Conservation (phyloP, 2,888 invertebrate genomes). For the Drosophila prostipennis region DNA sequence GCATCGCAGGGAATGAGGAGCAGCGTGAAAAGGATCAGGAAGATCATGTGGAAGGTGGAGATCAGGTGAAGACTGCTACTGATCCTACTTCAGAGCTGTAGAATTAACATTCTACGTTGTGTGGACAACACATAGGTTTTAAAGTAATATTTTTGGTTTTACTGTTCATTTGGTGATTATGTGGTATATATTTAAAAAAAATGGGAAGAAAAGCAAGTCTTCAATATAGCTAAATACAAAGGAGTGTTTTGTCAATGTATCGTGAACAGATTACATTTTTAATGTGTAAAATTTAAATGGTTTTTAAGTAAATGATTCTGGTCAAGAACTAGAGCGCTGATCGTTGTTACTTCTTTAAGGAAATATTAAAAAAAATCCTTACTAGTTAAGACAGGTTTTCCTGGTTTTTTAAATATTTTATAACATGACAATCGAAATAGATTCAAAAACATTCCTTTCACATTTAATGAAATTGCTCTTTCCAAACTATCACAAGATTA, state of each 20-base stretch:
- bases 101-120: accelerated
- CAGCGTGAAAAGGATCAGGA: neutral
- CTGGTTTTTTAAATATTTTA: too few relatives aligned
- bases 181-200: neutral
- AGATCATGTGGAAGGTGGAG: neutral
- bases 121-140: neutral
- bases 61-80: neutral
- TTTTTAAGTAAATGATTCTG: too few relatives aligned
- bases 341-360: too few relatives aligned
- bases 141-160: neutral
- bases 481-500: neutral
- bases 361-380: too few relatives aligned
- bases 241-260: too few relatives aligned
- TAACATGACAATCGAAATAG: too few relatives aligned
- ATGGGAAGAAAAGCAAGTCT: neutral
- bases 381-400: too few relatives aligned
- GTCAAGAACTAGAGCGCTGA: too few relatives aligned
- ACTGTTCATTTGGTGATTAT: neutral
- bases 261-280: too few relatives aligned
- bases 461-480: neutral
- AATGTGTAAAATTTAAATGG: too few relatives aligned
- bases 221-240: neutral
- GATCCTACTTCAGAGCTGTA: neutral
- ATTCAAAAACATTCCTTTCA: too few relatives aligned
- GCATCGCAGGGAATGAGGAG: neutral